Conservation (phyloP, 2,888 invertebrate genomes). For the Myopa tessellatipennis region DNA sequence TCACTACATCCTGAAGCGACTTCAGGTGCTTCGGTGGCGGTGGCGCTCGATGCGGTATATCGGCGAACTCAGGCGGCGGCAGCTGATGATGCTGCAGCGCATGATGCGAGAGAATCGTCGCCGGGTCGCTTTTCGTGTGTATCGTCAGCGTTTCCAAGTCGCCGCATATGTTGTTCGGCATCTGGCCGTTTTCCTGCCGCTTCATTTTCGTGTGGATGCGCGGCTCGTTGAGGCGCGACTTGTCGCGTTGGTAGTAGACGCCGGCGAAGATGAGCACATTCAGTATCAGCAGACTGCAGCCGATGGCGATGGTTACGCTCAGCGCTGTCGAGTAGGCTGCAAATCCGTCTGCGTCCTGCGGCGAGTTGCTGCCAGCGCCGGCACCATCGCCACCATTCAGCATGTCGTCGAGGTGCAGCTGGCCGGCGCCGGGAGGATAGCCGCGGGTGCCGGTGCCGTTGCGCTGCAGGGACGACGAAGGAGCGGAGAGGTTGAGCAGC, state of each 20-base stretch:
- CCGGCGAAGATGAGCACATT: constrained; percentile 95
- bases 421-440: constrained; percentile 47
- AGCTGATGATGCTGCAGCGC: constrained; percentile 82
- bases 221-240: constrained; percentile 77
- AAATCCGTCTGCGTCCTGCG: constrained; percentile 83
- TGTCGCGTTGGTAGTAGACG: constrained; percentile 92
- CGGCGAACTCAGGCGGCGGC: constrained; percentile 87
- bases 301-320: constrained; percentile 94
- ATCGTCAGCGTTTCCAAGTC: constrained; percentile 76
- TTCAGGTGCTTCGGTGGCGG: constrained; percentile 78
- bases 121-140: constrained; percentile 76
- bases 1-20: constrained; percentile 64
- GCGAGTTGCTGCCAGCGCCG: constrained; percentile 68
- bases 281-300: constrained; percentile 89
- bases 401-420: constrained; percentile 63
- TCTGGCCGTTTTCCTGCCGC: constrained; percentile 85
- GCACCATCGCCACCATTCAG: constrained; percentile 58
- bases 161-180: constrained; percentile 90
- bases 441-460: constrained; percentile 62
- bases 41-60: constrained; percentile 81
- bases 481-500: constrained; percentile 65
- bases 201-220: constrained; percentile 74
- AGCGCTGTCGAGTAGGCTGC: constrained; percentile 91
- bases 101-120: constrained; percentile 80
- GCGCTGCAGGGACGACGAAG: constrained; percentile 64